Conservation (phyloP, 1,140 invertebrate species). For the Onthophagus taurus region DNA sequence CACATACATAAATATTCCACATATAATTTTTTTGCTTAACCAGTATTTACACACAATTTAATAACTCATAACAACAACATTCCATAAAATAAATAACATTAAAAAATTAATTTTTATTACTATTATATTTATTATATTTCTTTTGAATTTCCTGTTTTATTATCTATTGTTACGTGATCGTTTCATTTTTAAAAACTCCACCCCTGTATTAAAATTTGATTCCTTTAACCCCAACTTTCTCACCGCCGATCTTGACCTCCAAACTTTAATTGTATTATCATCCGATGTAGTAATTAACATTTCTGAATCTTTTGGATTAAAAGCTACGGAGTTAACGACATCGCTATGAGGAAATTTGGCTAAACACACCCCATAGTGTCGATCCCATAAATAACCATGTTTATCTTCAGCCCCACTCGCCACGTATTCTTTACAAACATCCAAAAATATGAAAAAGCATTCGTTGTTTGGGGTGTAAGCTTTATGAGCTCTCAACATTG, state of each 20-base stretch:
- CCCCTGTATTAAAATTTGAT: conserved; percentile 22
- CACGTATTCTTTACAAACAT: conserved; percentile 78
- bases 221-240: conserved; percentile 33
- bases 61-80: too few relatives aligned
- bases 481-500: conserved; percentile 74
- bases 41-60: too few relatives aligned
- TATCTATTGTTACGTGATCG: too few relatives aligned
- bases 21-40: too few relatives aligned
- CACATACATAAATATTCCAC: too few relatives aligned
- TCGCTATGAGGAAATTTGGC: conserved; percentile 69
- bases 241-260: conserved; percentile 46
- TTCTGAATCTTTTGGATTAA: conserved; percentile 73
- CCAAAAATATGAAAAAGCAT: conserved; percentile 84
- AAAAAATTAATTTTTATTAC: too few relatives aligned
- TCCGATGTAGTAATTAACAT: conserved; percentile 84
- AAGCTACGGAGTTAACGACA: conserved; percentile 81
- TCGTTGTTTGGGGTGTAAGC: conserved; percentile 82
- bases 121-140: too few relatives aligned
- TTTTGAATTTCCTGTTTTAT: too few relatives aligned
- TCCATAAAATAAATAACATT: too few relatives aligned
- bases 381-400: conserved; percentile 78
- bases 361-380: conserved; percentile 74
- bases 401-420: conserved; percentile 84
- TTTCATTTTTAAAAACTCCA: conserved; percentile 31
- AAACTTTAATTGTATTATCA: conserved; percentile 71